Base-by-base conservation (phyloP, 2,113 vertebrate species). In the Rhagologus leucostigma region DNA sequence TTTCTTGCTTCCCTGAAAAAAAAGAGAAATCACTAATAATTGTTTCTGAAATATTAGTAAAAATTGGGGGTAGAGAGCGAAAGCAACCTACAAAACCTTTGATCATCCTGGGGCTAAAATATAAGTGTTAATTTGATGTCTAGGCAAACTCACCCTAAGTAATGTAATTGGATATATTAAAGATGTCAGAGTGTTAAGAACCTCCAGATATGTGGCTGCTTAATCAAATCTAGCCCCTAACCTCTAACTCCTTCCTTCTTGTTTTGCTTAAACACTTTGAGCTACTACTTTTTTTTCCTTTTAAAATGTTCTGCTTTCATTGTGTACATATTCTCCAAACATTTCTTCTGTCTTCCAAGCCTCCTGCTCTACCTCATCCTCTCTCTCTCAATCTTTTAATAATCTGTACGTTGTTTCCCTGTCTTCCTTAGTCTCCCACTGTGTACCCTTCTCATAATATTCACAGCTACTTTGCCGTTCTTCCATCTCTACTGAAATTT, bases 1-100 rank as follows among this genome's bases (percentile, higher is more conserved):
- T 15, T 41, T 80, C 64, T 77, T 77, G n/a, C n/a, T 84, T 90
- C 24, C 10, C 16, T 42, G 6, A 37, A 71, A 57, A 81, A 53
- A 71, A 69, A 50, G 53, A 37, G 13, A 47, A 46, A 35, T 39
- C 1, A 3, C 10, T 56, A 77, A 26, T 57, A 6, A 16, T 82
- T 10, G 5, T 21, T 77, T 80, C 50, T 44, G n/a, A 90, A 77
- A 59, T 86, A 47, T 6, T 62, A 30, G 11, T 55, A 39, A 77
- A 79, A 80, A 22, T 4, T 22, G 2, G 1, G 26, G 12, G 5
- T 4, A 4, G 3, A 33, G 42, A 15, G 22, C 3, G 4, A 50
- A 87, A 46, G n/a, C 59, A 69, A n/a, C 26, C 13, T 52, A 41
- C 8, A 87, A 84, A 91, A 71, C 13, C 60, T 52, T 22, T 71